A percentile compares a stretch with the other conserved stretches of the same genome.
These are phyloP conservation scores for Jaculus jaculus DNA, from an alignment of 2,113 vertebrate genomes.

Conservation along the genomic window DNA sequence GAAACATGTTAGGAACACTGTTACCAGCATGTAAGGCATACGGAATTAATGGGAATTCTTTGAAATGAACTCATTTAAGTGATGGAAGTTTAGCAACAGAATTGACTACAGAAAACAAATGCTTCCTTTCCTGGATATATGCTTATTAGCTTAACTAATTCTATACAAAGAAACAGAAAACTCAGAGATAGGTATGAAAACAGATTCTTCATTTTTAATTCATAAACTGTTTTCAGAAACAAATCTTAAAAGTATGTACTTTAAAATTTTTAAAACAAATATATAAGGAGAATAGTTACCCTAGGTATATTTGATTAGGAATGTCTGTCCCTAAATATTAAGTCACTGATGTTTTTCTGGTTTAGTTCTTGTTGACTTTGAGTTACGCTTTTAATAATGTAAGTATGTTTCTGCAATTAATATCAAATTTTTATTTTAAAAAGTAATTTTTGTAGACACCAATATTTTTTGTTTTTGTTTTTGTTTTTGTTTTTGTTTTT, in stretches of 20 bases:
- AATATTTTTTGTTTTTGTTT: not conserved
- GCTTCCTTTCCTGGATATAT: not conserved
- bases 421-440: not conserved
- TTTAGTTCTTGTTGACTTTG: not conserved
- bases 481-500: too few relatives aligned
- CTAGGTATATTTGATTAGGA: not conserved
- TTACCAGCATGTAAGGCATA: not conserved
- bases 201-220: not conserved
- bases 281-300: not conserved
- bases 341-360: not conserved
- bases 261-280: not conserved
- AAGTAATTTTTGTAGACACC: not conserved
- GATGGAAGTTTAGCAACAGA: not conserved
- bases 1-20: not conserved
- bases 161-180: not conserved
- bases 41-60: not conserved
- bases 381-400: not conserved
- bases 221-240: not conserved
- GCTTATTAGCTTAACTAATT: not conserved
- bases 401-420: not conserved
- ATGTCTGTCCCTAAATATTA: not conserved
- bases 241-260: not conserved
- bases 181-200: not conserved
- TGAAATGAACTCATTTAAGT: not conserved
- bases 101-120: not conserved